Conservation (phyloP, 1,140 invertebrate species). For the Metopolophium dirhodum region DNA sequence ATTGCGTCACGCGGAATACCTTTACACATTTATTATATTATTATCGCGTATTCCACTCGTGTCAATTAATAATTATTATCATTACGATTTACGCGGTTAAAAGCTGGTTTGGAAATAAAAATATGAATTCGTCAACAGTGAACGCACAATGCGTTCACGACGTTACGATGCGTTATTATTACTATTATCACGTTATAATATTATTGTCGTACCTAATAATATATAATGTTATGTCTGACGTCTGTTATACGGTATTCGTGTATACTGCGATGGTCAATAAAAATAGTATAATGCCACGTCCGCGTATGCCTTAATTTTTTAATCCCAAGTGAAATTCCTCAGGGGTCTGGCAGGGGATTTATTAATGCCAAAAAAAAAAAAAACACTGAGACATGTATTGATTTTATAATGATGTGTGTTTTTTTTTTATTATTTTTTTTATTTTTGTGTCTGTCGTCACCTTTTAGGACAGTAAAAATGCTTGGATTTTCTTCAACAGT, state of each 20-base stretch:
- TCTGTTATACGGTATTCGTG: not conserved
- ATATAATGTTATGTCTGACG: not conserved
- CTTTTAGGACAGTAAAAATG: too few relatives aligned
- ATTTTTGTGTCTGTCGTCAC: too few relatives aligned
- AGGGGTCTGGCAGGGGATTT: too few relatives aligned
- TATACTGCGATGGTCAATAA: not conserved
- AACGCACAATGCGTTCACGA: not conserved
- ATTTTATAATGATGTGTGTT: too few relatives aligned
- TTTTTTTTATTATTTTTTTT: too few relatives aligned
- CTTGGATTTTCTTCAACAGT: too few relatives aligned
- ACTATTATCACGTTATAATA: not conserved
- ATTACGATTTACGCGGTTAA: not conserved
- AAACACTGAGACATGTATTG: too few relatives aligned
- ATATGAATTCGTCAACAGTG: not conserved
- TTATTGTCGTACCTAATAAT: not conserved
- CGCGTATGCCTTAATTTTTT: not conserved
- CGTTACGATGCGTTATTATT: not conserved
- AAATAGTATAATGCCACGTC: not conserved
- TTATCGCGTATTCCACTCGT: not conserved
- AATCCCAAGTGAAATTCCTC: too few relatives aligned
- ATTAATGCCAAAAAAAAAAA: too few relatives aligned
- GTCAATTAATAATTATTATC: not conserved
- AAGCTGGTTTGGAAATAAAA: not conserved
- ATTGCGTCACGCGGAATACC: not conserved
- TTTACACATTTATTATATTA: not conserved